Percentiles rank a stretch among this genome's conserved stretches.
Evolutionary conservation across 2,797 vertebrate genomes (phyloP).

Genomic region (Euthynnus affinis): DNA sequence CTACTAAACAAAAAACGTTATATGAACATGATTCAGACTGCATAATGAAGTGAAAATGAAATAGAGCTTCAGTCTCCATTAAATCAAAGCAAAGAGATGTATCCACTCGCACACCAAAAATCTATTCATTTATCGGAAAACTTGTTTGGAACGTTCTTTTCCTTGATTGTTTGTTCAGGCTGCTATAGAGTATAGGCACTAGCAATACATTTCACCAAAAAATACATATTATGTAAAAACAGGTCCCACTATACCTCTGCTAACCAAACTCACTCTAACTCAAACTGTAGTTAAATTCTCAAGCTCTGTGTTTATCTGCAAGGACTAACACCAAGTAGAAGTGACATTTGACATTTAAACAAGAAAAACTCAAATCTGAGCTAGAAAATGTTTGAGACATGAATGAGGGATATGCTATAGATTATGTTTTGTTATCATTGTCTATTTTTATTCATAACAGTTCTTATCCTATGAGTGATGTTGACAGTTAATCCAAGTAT

Average conservation of each 20-base stretch:
- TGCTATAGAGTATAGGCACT: neutral
- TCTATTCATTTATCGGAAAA: too few relatives aligned
- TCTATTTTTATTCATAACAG: too few relatives aligned
- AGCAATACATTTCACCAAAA: neutral
- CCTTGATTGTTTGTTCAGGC: neutral
- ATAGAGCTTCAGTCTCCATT: too few relatives aligned
- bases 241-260: too few relatives aligned
- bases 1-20: too few relatives aligned
- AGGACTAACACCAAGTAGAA: neutral
- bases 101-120: too few relatives aligned
- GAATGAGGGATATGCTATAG: neutral
- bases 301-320: neutral
- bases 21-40: too few relatives aligned
- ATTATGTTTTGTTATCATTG: neutral
- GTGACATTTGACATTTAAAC: neutral
- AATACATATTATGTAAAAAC: neutral
- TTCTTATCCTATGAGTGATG: neutral
- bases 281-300: neutral
- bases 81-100: too few relatives aligned
- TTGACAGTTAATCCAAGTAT: neutral
- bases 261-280: too few relatives aligned
- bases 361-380: neutral
- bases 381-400: too few relatives aligned
- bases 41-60: too few relatives aligned
- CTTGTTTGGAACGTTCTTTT: too few relatives aligned